These are phyloP conservation scores for Dynastes tityus DNA, from an alignment of 2,888 invertebrate genomes.

Conservation along the genomic window DNA sequence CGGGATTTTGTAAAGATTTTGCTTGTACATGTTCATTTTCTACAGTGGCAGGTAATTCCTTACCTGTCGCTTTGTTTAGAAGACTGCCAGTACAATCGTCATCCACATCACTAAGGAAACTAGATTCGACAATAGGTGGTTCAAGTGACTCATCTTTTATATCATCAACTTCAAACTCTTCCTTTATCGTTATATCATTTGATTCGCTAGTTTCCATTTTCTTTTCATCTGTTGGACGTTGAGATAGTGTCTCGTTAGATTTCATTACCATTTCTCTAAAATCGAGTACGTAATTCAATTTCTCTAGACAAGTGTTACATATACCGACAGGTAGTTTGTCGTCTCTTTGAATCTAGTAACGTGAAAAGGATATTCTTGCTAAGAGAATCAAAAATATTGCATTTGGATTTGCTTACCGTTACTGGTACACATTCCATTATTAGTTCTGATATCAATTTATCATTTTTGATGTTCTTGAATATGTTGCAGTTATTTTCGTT, in stretches of 20 bases:
- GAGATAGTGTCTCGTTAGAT: background rate
- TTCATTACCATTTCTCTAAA: conserved; percentile 4
- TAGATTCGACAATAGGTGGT: background rate
- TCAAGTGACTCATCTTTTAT: background rate
- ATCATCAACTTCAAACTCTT: background rate
- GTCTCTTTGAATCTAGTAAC: background rate
- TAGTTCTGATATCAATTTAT: conserved; percentile 2
- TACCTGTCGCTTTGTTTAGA: background rate
- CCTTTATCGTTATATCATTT: background rate
- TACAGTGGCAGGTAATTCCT: background rate
- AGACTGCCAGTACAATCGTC: background rate
- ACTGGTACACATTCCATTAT: background rate
- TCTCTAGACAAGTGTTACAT: background rate
- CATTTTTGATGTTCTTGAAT: background rate
- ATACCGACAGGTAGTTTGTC: background rate
- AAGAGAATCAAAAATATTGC: background rate
- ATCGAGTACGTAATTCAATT: background rate
- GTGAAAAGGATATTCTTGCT: background rate
- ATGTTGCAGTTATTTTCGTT: background rate
- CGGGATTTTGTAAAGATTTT: background rate
- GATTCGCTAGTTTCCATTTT: background rate
- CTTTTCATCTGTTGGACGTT: background rate
- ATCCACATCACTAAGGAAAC: background rate
- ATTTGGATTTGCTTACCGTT: background rate
- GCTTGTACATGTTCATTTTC: too few relatives aligned